Conservation (phyloP, 2,797 vertebrate genomes). For the Coluber constrictor region DNA sequence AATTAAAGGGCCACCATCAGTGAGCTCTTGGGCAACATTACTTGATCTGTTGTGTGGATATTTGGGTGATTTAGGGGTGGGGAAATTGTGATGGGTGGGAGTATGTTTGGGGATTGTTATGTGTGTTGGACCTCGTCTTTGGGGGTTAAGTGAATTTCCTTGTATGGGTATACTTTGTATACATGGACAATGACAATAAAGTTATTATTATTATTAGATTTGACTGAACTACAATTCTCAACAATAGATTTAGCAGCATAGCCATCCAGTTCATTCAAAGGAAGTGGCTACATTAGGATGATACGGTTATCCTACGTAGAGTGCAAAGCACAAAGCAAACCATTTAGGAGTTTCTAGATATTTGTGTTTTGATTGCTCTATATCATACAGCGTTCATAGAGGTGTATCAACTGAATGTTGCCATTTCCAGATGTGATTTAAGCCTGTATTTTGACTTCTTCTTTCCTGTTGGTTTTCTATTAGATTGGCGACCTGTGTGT, state of each 20-base stretch:
- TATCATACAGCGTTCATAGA: not conserved
- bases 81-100: too few relatives aligned
- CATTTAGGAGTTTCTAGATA: not conserved
- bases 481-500: constrained; percentile 74
- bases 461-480: not conserved
- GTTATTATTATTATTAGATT: not conserved
- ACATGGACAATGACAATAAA: too few relatives aligned
- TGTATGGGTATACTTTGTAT: too few relatives aligned
- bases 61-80: too few relatives aligned
- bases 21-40: too few relatives aligned
- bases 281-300: not conserved
- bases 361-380: not conserved
- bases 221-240: not conserved
- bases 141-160: too few relatives aligned
- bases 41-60: too few relatives aligned
- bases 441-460: not conserved
- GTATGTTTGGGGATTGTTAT: too few relatives aligned
- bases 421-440: not conserved
- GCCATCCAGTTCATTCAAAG: not conserved
- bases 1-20: too few relatives aligned
- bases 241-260: not conserved
- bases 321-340: not conserved
- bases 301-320: not conserved
- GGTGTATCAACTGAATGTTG: not conserved
- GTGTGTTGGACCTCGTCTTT: too few relatives aligned